Evolutionary conservation across 2,797 vertebrate genomes (phyloP).

Genomic region (Malurus splendens): DNA sequence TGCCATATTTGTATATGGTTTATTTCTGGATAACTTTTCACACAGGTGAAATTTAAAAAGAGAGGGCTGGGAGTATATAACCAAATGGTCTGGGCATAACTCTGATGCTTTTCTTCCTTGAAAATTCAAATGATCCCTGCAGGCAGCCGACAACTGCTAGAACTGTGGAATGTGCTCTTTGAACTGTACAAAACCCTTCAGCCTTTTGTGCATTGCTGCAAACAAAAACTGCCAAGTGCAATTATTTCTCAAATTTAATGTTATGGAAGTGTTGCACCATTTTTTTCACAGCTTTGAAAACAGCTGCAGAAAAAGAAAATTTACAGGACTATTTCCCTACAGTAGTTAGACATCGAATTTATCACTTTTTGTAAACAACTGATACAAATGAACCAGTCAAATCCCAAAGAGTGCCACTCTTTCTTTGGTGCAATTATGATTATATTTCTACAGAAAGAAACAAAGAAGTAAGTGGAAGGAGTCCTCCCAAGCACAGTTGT

Average conservation of each 20-base stretch:
- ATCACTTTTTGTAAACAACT: slow-evolving; percentile 23
- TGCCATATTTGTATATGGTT: neutral
- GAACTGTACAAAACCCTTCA: slow-evolving; percentile 92
- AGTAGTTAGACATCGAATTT: neutral
- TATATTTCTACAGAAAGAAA: slow-evolving; percentile 29
- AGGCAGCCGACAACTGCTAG: slow-evolving; percentile 86
- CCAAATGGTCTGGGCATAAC: slow-evolving; percentile 67
- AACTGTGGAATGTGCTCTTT: slow-evolving; percentile 93
- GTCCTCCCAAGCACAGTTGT: slow-evolving; percentile 11
- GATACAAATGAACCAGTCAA: neutral
- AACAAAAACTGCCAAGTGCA: slow-evolving; percentile 91
- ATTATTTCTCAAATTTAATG: slow-evolving; percentile 86
- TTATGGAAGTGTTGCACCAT: slow-evolving; percentile 77
- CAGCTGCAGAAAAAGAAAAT: slow-evolving; percentile 12
- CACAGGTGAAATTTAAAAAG: slow-evolving; percentile 25
- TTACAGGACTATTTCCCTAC: neutral
- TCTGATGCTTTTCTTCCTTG: slow-evolving; percentile 58
- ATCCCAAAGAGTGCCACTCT: slow-evolving; percentile 2
- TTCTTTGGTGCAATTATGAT: slow-evolving; percentile 13
- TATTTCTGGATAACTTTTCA: slow-evolving; percentile 31
- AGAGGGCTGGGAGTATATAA: slow-evolving; percentile 1
- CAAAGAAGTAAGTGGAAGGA: slow-evolving; percentile 10
- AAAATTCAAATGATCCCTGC: slow-evolving; percentile 90
- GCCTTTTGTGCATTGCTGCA: slow-evolving; percentile 84
- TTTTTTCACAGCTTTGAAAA: slow-evolving; percentile 40